A percentile compares a stretch with the other conserved stretches of the same genome.
These are phyloP conservation scores for Agrotis exclamationis DNA, from an alignment of 2,888 invertebrate genomes.

Conservation along the genomic window DNA sequence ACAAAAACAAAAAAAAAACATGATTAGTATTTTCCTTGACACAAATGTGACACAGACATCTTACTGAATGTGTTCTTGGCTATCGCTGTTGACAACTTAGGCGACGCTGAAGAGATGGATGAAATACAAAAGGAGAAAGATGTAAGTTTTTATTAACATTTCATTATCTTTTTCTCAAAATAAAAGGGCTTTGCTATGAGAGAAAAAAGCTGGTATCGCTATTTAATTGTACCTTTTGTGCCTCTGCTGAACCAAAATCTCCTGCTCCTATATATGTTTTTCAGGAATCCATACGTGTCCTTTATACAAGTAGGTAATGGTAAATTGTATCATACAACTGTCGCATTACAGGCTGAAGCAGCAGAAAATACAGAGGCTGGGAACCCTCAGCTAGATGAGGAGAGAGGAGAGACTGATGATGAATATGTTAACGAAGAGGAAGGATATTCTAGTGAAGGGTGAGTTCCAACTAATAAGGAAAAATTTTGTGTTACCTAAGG, in stretches of 20 bases:
- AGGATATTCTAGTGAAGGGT: constrained; percentile 93
- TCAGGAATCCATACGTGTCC: too few relatives aligned
- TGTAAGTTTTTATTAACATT: constrained; percentile 78
- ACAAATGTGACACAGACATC: constrained; percentile 93
- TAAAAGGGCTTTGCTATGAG: too few relatives aligned
- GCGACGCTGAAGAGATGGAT: constrained; percentile 99
- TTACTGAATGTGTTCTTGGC: constrained; percentile 99
- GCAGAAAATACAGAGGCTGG: constrained; percentile 85
- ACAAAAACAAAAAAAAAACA: too few relatives aligned
- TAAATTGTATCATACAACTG: background rate
- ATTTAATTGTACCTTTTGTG: too few relatives aligned
- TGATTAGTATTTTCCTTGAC: background rate
- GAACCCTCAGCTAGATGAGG: constrained; percentile 88
- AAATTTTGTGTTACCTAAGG: too few relatives aligned
- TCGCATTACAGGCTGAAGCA: constrained; percentile 70
- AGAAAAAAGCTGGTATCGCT: too few relatives aligned
- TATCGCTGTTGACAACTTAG: constrained; percentile 99
- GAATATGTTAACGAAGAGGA: constrained; percentile 93
- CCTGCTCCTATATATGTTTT: too few relatives aligned
- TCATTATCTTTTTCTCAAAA: too few relatives aligned
- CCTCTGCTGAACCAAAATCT: too few relatives aligned
- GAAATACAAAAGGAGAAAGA: constrained; percentile 98
- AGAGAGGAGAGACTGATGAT: constrained; percentile 92
- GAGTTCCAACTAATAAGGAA: background rate
- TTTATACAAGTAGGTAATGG: too few relatives aligned